These are phyloP conservation scores for Pseudocheirus occidentalis DNA, from an alignment of 2,797 vertebrate genomes.

Conservation along the genomic window DNA sequence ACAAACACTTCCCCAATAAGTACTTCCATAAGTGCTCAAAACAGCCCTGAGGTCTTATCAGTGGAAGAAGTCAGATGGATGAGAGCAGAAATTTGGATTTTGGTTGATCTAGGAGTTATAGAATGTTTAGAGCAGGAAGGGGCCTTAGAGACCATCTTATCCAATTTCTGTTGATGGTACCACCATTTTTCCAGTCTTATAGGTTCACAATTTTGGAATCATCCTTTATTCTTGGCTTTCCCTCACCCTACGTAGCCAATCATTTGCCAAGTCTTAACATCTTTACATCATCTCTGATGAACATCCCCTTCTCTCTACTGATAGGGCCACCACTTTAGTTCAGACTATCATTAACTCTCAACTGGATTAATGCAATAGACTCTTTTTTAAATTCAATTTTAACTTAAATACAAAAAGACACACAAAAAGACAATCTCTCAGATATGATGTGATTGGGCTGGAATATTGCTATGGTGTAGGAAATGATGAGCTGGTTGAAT, in stretches of 20 bases:
- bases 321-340: not conserved
- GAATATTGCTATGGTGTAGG: too few species aligned
- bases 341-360: not conserved
- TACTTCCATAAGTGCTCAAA: too few species aligned
- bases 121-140: not conserved
- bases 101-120: not conserved
- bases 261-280: not conserved
- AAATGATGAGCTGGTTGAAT: too few species aligned
- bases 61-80: not conserved
- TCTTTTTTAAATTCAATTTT: not conserved
- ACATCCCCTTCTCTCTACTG: not conserved
- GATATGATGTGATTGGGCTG: too few species aligned
- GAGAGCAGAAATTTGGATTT: not conserved
- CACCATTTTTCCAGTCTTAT: not conserved
- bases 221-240: not conserved
- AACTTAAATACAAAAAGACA: not conserved
- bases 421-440: not conserved
- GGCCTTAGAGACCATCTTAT: not conserved
- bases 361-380: not conserved
- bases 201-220: not conserved
- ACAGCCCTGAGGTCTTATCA: not conserved
- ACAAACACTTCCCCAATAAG: too few species aligned
- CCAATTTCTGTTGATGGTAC: not conserved
- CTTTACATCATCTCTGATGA: not conserved
- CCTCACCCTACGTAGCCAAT: not conserved